Conservation (phyloP, 2,797 vertebrate species). For the Atherinosoma microstoma region DNA sequence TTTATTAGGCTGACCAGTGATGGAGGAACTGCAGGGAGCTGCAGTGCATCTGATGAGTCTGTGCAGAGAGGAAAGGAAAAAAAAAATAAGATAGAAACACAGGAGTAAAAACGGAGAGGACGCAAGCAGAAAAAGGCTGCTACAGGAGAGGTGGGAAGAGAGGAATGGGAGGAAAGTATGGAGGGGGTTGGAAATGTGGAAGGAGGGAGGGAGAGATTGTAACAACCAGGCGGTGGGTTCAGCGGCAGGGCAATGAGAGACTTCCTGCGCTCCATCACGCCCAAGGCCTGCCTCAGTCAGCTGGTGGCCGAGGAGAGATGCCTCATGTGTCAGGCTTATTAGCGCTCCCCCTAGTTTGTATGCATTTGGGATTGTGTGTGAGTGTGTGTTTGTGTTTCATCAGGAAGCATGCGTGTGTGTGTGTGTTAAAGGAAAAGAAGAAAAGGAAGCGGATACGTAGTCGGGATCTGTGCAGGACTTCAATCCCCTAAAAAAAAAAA, state of each 20-base stretch:
- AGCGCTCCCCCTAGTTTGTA: constrained; percentile 82
- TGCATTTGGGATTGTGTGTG: constrained; percentile 73
- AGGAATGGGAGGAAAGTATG: constrained; percentile 50
- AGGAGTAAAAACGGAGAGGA: constrained; percentile 39
- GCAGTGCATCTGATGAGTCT: constrained; percentile 60
- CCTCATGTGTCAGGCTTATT: constrained; percentile 88
- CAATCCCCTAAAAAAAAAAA: background rate
- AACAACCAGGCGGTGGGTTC: constrained; percentile 84
- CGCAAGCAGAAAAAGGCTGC: constrained; percentile 59
- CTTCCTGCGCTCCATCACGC: constrained; percentile 89
- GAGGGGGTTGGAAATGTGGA: constrained; percentile 57
- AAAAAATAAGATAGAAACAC: constrained; percentile 6
- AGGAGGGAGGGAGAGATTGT: constrained; percentile 69
- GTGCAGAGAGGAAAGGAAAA: constrained; percentile 16
- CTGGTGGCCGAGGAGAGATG: constrained; percentile 85
- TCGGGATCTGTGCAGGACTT: constrained; percentile 1
- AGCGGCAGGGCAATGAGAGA: constrained; percentile 87
- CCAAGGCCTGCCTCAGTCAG: constrained; percentile 88
- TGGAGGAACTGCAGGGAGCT: constrained; percentile 73
- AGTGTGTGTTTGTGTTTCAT: constrained; percentile 44
- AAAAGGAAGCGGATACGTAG: constrained; percentile 1
- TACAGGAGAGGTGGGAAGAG: constrained; percentile 56
- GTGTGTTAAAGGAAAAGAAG: constrained; percentile 20
- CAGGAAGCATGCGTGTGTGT: constrained; percentile 8
- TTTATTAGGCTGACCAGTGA: constrained; percentile 74